A percentile compares a stretch with the other conserved stretches of the same genome.
Conservation (phyloP, 2,113 vertebrate genomes). For the Pterophyllum scalare region DNA sequence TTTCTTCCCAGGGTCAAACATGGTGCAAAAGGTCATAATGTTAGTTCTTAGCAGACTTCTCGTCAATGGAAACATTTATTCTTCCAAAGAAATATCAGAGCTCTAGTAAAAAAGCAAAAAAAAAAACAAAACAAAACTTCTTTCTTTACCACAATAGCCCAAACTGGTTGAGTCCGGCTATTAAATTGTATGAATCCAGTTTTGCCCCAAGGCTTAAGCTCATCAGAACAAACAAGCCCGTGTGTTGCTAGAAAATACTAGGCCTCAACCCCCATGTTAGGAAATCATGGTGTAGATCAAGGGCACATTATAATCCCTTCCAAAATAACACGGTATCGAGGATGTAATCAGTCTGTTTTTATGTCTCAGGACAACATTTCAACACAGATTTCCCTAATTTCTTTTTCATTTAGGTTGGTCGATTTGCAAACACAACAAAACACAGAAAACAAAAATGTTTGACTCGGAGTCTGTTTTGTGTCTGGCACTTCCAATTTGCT, state of each 20-base stretch:
- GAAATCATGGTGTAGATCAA: conserved; percentile 28
- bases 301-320: conserved; percentile 29
- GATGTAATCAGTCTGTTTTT: conserved; percentile 52
- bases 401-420: conserved; percentile 44
- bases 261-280: conserved; percentile 14
- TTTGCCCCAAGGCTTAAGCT: not conserved
- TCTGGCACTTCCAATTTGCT: conserved; percentile 45
- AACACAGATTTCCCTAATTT: conserved; percentile 36
- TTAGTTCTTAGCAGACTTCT: conserved; percentile 9
- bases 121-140: not conserved
- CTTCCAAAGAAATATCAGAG: not conserved
- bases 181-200: conserved; percentile 6
- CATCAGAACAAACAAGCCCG: conserved; percentile 10
- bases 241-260: not conserved
- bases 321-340: conserved; percentile 3
- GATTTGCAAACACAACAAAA: conserved; percentile 64
- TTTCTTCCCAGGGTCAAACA: conserved; percentile 56
- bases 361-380: conserved; percentile 37
- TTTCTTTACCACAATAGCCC: not conserved
- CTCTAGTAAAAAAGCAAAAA: not conserved
- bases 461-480: conserved; percentile 46
- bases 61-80: conserved; percentile 29
- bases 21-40: conserved; percentile 56
- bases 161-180: conserved; percentile 10
- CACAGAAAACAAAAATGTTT: conserved; percentile 17